Base-by-base conservation (phyloP, 23 tunicate genomes). In the Trididemnum nubilum region DNA sequence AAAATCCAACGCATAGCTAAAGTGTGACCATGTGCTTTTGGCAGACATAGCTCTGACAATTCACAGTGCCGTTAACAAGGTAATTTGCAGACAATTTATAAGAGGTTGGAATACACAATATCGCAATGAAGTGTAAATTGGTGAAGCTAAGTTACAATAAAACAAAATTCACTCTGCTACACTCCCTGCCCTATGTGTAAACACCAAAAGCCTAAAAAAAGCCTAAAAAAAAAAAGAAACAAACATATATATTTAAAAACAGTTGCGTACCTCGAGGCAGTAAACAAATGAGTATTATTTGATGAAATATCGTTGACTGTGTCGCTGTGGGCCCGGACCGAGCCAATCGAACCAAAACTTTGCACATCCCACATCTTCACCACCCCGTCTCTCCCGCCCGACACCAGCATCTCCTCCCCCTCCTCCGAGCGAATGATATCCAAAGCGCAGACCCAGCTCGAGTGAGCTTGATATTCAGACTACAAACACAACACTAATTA, bases 381-480 rank as follows among this genome's bases (percentile, higher is more conserved):
- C 65, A 86, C 58, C 0, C 97, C 97, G 26, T 70, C 85, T 23
- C 97, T 79, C 27, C 97, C 97, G 18, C 97, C 97, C n/a, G 97
- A 91, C 54, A 91, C 80, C 76, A 91, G 64, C 31, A 91, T 49
- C 61, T 82, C 87, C 28, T 78, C 85, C 2, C 65, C 73, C 18
- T 76, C 76, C 9, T 79, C 51, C 34, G 76, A 74, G 21, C 83
- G 69, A 63, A 86, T 36, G n/a, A 82, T 36, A 26, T 86, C 97
- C 36, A 91, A 67, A n/a, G 97, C 81, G 60, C 97, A 86, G 29
- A 91, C 91, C 97, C 97, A 91, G 64, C 80, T 86, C 0, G 63
- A 18, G 81, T 91, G 97, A 18, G 97, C 97, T 30, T 70, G 87
- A 61, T 91, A 91, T 35, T 77, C 84, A 1, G 97, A 86, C 87